Base-by-base conservation (phyloP, 2,888 invertebrate species). In the Rhamphomyia laevipes region DNA sequence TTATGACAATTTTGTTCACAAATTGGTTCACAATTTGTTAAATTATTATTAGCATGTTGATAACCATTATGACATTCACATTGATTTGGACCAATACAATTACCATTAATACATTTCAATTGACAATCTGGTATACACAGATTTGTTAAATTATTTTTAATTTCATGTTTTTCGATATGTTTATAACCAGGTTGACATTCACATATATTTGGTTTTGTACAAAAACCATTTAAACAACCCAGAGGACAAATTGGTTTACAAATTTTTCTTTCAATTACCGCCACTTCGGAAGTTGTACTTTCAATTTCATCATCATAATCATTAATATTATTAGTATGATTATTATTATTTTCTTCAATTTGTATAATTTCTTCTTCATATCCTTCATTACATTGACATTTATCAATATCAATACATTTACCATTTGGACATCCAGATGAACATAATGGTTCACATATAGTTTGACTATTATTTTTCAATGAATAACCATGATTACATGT, bases 331-430 rank as follows among this genome's bases (percentile, higher is more conserved):
- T 15, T 17, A 17, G 23, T 21, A 5, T 17, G 31, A 16, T 31
- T 23, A 40, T 43, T 46, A 5, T 38, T 37, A 2, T 16, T 7
- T 11, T 42, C 10, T 6, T 13, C 50, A 47, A 1, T 21, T 50
- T 43, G 1, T 45, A 12, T 16, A 12, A 45, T 42, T 23, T n/a
- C 15, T 13, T 37, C 12, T 12, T 15, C 2, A 47, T 76, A 79
- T 37, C 80, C 81, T 12, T 67, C 52, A 49, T 74, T 73, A 54
- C 80, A 81, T 9, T 70, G 69, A 62, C 86, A 87, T 1, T 71
- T 67, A 33, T 40, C 43, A 16, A 31, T 5, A 16, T 30, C n/a
- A 5, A 54, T 16, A 48, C 67, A 67, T 0, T 51, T 11, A 0
- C 65, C 67, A 43, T 67, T 63, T 15, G 55, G 45, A 35, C 66